Conservation (phyloP, 2,797 vertebrate genomes). For the Helicolenus hilgendorfi region DNA sequence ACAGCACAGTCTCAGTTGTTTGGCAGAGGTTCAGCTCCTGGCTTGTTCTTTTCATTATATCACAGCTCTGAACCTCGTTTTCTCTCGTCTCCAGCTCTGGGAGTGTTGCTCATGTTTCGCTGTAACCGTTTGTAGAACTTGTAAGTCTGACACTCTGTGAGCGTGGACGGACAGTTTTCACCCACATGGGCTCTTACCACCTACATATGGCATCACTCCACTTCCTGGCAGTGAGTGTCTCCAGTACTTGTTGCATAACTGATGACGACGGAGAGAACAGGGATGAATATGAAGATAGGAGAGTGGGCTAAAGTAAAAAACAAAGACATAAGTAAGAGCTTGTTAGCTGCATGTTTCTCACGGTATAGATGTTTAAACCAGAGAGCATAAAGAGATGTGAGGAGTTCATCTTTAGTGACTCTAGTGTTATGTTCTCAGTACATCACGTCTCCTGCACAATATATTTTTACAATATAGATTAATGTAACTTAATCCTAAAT, state of each 20-base stretch:
- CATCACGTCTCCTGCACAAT: neutral
- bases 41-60: constrained; percentile 52
- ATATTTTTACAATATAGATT: neutral
- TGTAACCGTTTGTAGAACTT: constrained; percentile 44
- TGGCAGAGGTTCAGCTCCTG: constrained; percentile 8
- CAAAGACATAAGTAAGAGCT: constrained; percentile 17
- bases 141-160: constrained; percentile 57
- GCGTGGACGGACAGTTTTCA: constrained; percentile 65
- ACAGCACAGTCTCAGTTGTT: neutral
- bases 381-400: neutral
- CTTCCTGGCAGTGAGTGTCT: constrained; percentile 62
- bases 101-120: constrained; percentile 47
- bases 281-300: constrained; percentile 38
- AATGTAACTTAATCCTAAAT: neutral
- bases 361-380: constrained; percentile 18
- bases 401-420: neutral
- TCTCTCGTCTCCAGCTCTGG: constrained; percentile 28
- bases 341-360: constrained; percentile 12
- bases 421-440: neutral
- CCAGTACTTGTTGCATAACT: constrained; percentile 76
- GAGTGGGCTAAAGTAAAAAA: constrained; percentile 70
- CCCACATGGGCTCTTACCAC: constrained; percentile 70
- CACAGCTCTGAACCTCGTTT: constrained; percentile 34
- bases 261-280: constrained; percentile 58
- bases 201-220: constrained; percentile 71